Evolutionary conservation across 2,113 vertebrate genomes (phyloP).

Genomic region (Anoura caudifer): DNA sequence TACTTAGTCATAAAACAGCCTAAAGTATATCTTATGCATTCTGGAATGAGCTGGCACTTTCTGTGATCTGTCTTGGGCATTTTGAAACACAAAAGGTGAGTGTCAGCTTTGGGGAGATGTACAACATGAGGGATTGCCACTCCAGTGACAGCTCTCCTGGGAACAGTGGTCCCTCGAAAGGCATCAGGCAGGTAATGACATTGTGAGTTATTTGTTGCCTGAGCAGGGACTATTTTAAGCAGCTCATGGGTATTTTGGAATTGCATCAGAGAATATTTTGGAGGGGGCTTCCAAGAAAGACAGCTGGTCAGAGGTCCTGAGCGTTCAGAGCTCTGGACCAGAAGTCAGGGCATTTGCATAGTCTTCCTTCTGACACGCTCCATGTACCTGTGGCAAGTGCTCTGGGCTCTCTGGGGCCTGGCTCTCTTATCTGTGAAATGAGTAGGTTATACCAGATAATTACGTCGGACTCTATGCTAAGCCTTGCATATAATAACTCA

Average conservation of each 20-base stretch:
- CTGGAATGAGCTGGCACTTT: slow-evolving; percentile 42
- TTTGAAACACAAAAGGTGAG: slow-evolving; percentile 66
- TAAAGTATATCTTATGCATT: neutral
- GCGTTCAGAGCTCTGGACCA: neutral
- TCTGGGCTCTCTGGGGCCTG: neutral
- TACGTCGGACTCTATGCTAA: neutral
- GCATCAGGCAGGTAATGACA: slow-evolving; percentile 49
- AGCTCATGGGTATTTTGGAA: neutral
- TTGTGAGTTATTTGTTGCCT: slow-evolving; percentile 64
- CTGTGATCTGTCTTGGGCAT: slow-evolving; percentile 56
- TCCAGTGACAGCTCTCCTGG: slow-evolving; percentile 17
- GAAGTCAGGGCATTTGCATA: neutral
- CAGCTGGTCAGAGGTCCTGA: neutral
- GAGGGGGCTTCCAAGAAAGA: neutral
- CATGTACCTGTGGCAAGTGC: neutral
- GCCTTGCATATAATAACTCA: neutral
- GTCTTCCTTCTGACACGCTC: neutral
- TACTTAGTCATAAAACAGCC: neutral
- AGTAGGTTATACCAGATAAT: neutral
- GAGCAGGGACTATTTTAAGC: slow-evolving; percentile 40
- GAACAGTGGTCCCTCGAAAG: slow-evolving; percentile 61
- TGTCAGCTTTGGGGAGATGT: slow-evolving; percentile 70
- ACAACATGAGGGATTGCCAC: slow-evolving; percentile 66
- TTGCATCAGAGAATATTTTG: slow-evolving; percentile 35
- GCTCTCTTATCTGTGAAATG: neutral